Evolutionary conservation across 30 jellyfish, hydroid and myxozoan species (phyloP), one percentile per base, ranked within the genome.

Genomic region (Aurelia sp.): DNA sequence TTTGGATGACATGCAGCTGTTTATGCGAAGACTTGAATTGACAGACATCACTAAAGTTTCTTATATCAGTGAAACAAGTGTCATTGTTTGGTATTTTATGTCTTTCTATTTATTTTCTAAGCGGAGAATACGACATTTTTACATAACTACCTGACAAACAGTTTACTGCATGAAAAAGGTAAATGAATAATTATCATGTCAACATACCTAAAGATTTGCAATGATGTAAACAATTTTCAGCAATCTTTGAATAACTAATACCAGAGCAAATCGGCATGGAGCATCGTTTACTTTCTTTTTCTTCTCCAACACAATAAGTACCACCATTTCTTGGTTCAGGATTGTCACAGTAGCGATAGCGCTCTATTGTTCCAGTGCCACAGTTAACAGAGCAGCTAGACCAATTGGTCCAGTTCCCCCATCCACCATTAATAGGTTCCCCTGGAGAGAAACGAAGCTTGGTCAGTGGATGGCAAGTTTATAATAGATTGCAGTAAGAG

Each of bases 301-400:
- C 13, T 4, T 6, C 15, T 15, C 92, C 92, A 22, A 30, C 40
- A 51, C 92, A 82, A 51, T 70, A 47, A 20, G 18, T 69, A 11
- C 92, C 92, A 12, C 92, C 92, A 60, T 82, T 82, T 66, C 57
- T 71, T 12, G 92, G 92, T 33, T 78, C 52, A 13, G 92, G 92
- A 68, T 60, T 82, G 80, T 82, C 86, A 60, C 92, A 82, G 86
- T 82, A 82, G 44, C 92, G 92, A 59, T 53, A 8, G 58, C 92
- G 69, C 47, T 82, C 80, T 35, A 22, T 31, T 18, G 30, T 59
- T 19, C 92, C 92, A 30, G 19, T 40, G 13, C 92, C 92, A 82
- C 92, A 82, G 13, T 82, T 44, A 6, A 70, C 92, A 19, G 92
- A 82, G 21, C 92, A 82, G 16, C 3, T 20, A 0, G 92, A 69